phyloP scores from a whole-genome alignment of 2,888 invertebrate species.

The Nyleta sp. region DNA sequence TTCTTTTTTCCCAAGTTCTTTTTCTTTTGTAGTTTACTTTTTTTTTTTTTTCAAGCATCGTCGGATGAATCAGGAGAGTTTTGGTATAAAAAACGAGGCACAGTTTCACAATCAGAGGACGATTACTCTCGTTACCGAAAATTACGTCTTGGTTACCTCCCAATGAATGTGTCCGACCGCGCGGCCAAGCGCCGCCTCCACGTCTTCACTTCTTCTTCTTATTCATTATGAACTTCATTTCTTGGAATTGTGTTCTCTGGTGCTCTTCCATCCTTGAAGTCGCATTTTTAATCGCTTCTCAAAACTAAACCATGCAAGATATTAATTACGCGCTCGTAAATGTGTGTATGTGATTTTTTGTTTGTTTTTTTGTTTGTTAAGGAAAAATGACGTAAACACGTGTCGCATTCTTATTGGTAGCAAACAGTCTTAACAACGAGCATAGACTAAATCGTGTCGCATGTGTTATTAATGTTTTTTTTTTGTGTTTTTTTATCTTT shows the following conservation, averaged over 20 bases:
- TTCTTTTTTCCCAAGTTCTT: constrained; percentile 11
- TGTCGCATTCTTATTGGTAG: constrained; percentile 80
- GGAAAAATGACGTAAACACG: constrained; percentile 74
- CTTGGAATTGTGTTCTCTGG: not conserved
- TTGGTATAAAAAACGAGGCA: constrained; percentile 81
- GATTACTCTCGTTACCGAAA: constrained; percentile 73
- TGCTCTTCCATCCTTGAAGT: constrained; percentile 23
- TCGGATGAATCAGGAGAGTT: constrained; percentile 74
- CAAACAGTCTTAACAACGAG: constrained; percentile 82
- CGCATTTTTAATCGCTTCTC: constrained; percentile 72
- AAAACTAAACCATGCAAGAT: constrained; percentile 81
- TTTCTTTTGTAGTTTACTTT: constrained; percentile 3
- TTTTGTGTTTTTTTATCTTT: constrained; percentile 26
- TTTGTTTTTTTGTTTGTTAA: constrained; percentile 66
- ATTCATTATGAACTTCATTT: constrained; percentile 46
- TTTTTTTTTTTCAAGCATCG: constrained; percentile 65
- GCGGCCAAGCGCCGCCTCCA: constrained; percentile 64
- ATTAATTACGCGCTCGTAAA: constrained; percentile 80
- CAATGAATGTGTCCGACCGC: constrained; percentile 81
- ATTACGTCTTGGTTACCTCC: constrained; percentile 77
- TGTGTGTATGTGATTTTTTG: constrained; percentile 48
- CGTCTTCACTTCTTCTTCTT: constrained; percentile 48
- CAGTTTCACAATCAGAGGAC: constrained; percentile 80
- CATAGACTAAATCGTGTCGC: constrained; percentile 80
- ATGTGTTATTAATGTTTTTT: constrained; percentile 56